Evolutionary conservation across 1,140 invertebrate species (phyloP).

Genomic region (Mya arenaria): DNA sequence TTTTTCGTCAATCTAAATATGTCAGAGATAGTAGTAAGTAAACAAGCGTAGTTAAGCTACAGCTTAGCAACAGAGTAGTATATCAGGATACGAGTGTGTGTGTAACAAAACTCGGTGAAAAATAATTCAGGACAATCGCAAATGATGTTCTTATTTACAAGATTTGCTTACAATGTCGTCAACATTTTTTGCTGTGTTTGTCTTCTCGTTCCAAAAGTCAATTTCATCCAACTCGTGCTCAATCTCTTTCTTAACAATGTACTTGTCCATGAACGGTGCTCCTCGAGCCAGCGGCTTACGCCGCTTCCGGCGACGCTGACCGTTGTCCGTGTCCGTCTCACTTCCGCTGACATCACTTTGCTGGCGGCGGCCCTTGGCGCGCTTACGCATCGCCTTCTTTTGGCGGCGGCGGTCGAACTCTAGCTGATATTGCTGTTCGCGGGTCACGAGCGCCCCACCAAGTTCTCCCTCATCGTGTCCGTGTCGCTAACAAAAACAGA

Average conservation of each 20-base stretch:
- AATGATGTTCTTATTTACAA: too few relatives aligned
- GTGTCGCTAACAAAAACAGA: too few relatives aligned
- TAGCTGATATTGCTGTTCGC: slow-evolving; percentile 14
- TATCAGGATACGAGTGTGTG: too few relatives aligned
- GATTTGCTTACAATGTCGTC: not conserved
- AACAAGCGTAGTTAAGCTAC: too few relatives aligned
- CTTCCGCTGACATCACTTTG: not conserved
- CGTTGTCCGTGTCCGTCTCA: slow-evolving; percentile 1
- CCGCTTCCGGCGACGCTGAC: not conserved
- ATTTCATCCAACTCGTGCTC: slow-evolving; percentile 40
- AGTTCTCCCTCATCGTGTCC: too few relatives aligned
- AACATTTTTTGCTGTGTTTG: not conserved
- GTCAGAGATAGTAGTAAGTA: too few relatives aligned
- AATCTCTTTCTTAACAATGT: slow-evolving; percentile 38
- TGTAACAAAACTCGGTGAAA: too few relatives aligned
- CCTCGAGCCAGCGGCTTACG: not conserved
- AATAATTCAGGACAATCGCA: too few relatives aligned
- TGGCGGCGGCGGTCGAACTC: not conserved
- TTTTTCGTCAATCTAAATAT: too few relatives aligned
- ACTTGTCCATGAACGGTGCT: slow-evolving; percentile 26
- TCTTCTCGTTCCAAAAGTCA: slow-evolving; percentile 33
- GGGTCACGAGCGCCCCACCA: not conserved
- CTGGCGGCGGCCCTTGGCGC: slow-evolving; percentile 9
- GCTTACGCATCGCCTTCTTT: slow-evolving; percentile 19
- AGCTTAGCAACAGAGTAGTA: too few relatives aligned